A percentile compares a stretch with the other conserved stretches of the same genome.
These are phyloP conservation scores for Pristionchus arcanus DNA, from an alignment of 2,888 invertebrate genomes.

Conservation along the genomic window DNA sequence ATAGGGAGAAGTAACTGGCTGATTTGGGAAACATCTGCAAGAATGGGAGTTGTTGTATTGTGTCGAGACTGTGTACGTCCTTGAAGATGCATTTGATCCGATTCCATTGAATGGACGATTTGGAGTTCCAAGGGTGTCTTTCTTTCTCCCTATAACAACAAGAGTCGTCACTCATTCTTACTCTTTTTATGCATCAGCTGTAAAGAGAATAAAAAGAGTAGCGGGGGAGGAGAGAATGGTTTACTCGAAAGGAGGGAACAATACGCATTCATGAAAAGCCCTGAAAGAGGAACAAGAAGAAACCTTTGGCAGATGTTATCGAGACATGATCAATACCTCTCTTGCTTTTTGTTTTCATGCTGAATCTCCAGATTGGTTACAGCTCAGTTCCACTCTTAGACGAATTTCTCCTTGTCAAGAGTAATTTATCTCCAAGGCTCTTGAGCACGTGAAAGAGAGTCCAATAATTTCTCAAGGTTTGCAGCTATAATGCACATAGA, in stretches of 20 bases:
- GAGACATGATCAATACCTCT: neutral
- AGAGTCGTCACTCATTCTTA: slow-evolving; percentile 32
- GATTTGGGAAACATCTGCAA: slow-evolving; percentile 11
- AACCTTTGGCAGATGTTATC: slow-evolving; percentile 36
- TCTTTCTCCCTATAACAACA: slow-evolving; percentile 6
- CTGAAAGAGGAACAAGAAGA: neutral
- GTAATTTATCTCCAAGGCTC: slow-evolving; percentile 22
- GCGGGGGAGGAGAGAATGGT: slow-evolving; percentile 35
- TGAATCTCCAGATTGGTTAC: slow-evolving; percentile 14
- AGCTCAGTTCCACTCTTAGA: neutral
- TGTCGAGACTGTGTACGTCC: slow-evolving; percentile 10
- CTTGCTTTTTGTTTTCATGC: slow-evolving; percentile 18
- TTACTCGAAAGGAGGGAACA: slow-evolving; percentile 8
- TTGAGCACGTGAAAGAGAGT: neutral
- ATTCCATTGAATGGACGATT: neutral
- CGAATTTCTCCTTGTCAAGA: slow-evolving; percentile 24
- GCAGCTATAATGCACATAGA: neutral
- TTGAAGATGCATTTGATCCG: slow-evolving; percentile 11
- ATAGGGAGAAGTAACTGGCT: neutral
- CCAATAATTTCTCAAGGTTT: neutral
- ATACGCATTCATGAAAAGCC: slow-evolving; percentile 23
- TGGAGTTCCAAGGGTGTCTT: slow-evolving; percentile 9
- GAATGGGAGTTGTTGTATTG: neutral
- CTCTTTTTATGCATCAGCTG: slow-evolving; percentile 49
- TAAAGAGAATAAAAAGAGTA: slow-evolving; percentile 40